These are phyloP conservation scores for Pollenia labialis DNA, from an alignment of 2,888 invertebrate genomes.

Conservation along the genomic window DNA sequence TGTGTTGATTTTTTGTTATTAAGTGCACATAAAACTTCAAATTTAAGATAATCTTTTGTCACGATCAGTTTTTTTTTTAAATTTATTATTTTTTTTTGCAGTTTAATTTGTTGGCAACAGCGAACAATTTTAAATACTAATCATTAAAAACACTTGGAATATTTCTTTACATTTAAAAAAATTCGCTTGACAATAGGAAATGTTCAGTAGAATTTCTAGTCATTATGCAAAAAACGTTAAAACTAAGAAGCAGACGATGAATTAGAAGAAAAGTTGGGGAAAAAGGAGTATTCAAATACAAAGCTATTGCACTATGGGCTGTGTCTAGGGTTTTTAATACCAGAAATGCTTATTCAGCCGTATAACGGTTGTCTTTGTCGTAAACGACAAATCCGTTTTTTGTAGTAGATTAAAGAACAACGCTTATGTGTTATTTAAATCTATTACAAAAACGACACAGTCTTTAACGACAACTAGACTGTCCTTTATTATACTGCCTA, in stretches of 20 bases:
- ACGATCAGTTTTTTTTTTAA: slow-evolving; percentile 61
- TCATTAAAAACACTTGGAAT: slow-evolving; percentile 43
- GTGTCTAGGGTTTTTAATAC: too few species aligned
- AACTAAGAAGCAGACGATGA: neutral
- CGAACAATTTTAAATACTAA: slow-evolving; percentile 48
- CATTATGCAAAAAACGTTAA: slow-evolving; percentile 49
- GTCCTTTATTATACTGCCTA: too few species aligned
- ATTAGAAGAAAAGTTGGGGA: neutral
- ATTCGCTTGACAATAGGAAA: slow-evolving; percentile 11
- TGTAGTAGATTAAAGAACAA: too few species aligned
- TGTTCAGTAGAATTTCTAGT: slow-evolving; percentile 38
- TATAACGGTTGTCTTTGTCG: too few species aligned
- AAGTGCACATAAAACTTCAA: slow-evolving; percentile 29
- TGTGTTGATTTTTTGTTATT: slow-evolving; percentile 13
- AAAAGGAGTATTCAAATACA: neutral
- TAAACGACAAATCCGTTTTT: too few species aligned
- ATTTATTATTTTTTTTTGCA: slow-evolving; percentile 1
- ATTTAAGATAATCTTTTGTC: slow-evolving; percentile 70
- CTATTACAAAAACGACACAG: too few species aligned
- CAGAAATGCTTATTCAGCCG: too few species aligned
- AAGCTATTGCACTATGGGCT: slow-evolving; percentile 35
- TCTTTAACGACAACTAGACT: too few species aligned
- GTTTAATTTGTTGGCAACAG: neutral
- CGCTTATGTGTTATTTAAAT: too few species aligned
- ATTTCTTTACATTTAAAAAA: slow-evolving; percentile 52